A percentile compares a stretch with the other conserved stretches of the same genome.
Evolutionary conservation across 2,888 invertebrate genomes (phyloP).

Genomic region (Drosophila kambysellisi): DNA sequence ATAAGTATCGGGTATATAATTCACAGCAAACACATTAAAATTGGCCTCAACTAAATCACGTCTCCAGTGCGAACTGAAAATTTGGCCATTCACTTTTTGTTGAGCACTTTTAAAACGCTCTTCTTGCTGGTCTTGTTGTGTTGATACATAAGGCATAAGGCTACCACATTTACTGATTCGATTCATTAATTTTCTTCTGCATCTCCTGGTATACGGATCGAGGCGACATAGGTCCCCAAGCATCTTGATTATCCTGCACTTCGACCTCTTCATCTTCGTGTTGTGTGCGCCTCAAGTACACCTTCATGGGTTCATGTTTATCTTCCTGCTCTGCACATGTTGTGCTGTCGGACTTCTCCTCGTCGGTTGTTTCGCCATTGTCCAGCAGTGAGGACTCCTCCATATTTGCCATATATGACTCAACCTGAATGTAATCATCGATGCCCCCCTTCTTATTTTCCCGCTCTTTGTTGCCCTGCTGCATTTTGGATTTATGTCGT

Average conservation of each 20-base stretch:
- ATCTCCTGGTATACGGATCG: constrained; percentile 42
- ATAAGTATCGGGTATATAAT: constrained; percentile 18
- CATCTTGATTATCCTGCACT: constrained; percentile 20
- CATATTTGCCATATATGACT: constrained; percentile 50
- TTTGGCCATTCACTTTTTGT: constrained; percentile 39
- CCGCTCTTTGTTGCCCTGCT: neutral
- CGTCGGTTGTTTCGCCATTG: constrained; percentile 25
- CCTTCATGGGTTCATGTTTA: constrained; percentile 40
- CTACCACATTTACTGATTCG: constrained; percentile 29
- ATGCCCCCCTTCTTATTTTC: constrained; percentile 1
- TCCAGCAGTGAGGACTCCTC: constrained; percentile 35
- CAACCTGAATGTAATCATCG: constrained; percentile 26
- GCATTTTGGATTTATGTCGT: constrained; percentile 42
- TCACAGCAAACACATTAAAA: constrained; percentile 15
- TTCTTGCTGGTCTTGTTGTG: neutral
- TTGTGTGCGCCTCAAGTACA: constrained; percentile 52
- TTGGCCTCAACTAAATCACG: constrained; percentile 1
- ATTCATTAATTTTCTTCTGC: constrained; percentile 38
- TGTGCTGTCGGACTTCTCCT: constrained; percentile 27
- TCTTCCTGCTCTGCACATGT: constrained; percentile 11
- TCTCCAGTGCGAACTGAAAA: constrained; percentile 52
- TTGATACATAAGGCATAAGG: neutral
- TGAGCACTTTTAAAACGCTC: constrained; percentile 4
- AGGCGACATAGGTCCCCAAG: constrained; percentile 42
- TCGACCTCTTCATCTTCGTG: constrained; percentile 20